Evolutionary conservation across 2,113 vertebrate species (phyloP).

Genomic region (Mustelus asterias): DNA sequence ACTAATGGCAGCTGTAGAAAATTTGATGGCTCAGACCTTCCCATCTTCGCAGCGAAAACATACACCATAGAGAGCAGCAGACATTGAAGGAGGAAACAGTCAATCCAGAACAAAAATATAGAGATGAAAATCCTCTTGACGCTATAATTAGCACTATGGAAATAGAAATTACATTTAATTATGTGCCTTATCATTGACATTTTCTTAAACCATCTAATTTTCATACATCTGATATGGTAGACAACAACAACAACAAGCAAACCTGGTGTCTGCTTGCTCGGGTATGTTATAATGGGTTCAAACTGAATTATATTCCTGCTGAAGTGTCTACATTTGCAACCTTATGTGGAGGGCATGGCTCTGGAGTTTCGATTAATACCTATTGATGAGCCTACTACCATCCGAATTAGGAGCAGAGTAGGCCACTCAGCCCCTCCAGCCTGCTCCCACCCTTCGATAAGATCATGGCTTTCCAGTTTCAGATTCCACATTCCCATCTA

Average conservation of each 20-base stretch:
- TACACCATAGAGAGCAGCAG: neutral
- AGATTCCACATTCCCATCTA: too few relatives aligned
- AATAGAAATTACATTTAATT: conserved; percentile 20
- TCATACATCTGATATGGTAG: neutral
- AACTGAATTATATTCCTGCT: neutral
- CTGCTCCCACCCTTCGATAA: too few relatives aligned
- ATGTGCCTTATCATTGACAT: neutral
- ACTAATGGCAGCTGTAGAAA: neutral
- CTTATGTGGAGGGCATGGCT: neutral
- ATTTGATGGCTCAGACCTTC: neutral
- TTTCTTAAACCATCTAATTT: conserved; percentile 20
- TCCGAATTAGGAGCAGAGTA: too few relatives aligned
- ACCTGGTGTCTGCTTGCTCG: neutral
- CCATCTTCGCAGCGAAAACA: neutral
- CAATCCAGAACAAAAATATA: conserved; percentile 14
- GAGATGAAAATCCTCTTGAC: neutral
- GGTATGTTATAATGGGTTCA: neutral
- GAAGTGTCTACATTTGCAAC: neutral
- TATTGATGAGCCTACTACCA: neutral
- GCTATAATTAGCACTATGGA: neutral
- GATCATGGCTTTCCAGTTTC: too few relatives aligned
- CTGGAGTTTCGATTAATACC: neutral
- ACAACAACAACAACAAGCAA: neutral
- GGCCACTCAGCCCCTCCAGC: too few relatives aligned
- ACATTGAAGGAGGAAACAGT: neutral